Conservation (phyloP, 2,113 vertebrate genomes). For the Colistium nudipinnis region DNA sequence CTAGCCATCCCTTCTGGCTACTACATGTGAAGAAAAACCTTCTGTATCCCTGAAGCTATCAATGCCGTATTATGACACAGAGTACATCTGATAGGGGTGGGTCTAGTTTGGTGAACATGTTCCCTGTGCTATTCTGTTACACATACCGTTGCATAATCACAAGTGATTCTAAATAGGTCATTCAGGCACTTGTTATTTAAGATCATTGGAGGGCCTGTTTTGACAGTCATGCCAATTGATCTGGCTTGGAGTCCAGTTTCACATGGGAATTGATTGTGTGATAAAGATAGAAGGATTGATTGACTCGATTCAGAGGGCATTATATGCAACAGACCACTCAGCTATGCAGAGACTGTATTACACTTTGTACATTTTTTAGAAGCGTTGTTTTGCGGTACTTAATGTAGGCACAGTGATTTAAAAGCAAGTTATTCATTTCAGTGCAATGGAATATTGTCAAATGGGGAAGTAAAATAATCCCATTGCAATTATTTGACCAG, state of each 20-base stretch:
- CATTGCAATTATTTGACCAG: neutral
- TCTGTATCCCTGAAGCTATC: constrained; percentile 17
- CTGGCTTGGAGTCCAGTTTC: constrained; percentile 59
- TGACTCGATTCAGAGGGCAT: constrained; percentile 19
- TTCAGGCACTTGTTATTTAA: constrained; percentile 72
- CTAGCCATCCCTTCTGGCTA: neutral
- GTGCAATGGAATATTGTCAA: neutral
- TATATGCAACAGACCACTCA: fast-evolving
- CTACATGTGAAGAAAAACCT: constrained; percentile 23
- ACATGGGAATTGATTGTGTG: constrained; percentile 56
- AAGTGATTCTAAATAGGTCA: constrained; percentile 65
- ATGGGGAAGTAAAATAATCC: too few relatives aligned
- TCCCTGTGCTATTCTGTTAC: constrained; percentile 66
- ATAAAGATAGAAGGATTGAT: constrained; percentile 61
- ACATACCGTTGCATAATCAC: constrained; percentile 70
- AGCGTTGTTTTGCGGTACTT: too few relatives aligned
- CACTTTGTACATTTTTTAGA: neutral
- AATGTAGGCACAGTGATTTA: too few relatives aligned
- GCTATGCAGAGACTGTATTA: neutral
- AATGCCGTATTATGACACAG: constrained; percentile 41
- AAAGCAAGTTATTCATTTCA: too few relatives aligned
- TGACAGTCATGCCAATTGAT: constrained; percentile 64
- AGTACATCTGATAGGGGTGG: constrained; percentile 59
- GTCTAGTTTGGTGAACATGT: constrained; percentile 55
- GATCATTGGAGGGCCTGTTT: constrained; percentile 64